phyloP scores from a whole-genome alignment of 2,888 invertebrate species.

The Brachyptera risi region DNA sequence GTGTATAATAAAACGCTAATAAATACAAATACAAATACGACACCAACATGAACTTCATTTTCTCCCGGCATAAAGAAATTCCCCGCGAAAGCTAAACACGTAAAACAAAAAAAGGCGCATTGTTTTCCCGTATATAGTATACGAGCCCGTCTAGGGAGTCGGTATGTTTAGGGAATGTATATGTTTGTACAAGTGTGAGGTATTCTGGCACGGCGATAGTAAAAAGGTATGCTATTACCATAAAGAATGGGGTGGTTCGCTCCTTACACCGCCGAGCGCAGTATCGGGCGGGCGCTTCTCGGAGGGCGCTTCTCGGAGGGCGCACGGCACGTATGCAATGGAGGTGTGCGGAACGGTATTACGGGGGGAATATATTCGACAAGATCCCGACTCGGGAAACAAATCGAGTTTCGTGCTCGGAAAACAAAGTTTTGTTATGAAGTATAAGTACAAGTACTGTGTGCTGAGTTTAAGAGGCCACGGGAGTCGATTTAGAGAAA shows the following conservation, averaged over 20 bases:
- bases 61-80: no score
- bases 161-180: neutral
- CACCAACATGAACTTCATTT: no score
- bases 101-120: conserved; percentile 6
- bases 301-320: no score
- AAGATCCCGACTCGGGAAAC: conserved; percentile 3
- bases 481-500: no score
- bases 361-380: conserved; percentile 10
- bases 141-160: neutral
- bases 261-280: conserved; percentile 6
- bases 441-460: neutral
- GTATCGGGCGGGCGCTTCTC: neutral
- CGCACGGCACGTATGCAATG: conserved; percentile 2
- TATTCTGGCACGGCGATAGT: conserved; percentile 2
- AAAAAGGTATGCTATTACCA: conserved; percentile 18
- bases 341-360: conserved; percentile 20
- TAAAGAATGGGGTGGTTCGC: conserved; percentile 10
- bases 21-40: no score
- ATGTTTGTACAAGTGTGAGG: neutral
- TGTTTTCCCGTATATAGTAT: neutral
- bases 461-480: no score
- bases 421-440: neutral
- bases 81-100: neutral
- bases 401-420: conserved; percentile 17
- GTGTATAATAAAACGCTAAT: no score